A percentile compares a stretch with the other conserved stretches of the same genome.
These are phyloP conservation scores for Noctua fimbriata DNA, from an alignment of 2,888 invertebrate species.

Conservation along the genomic window DNA sequence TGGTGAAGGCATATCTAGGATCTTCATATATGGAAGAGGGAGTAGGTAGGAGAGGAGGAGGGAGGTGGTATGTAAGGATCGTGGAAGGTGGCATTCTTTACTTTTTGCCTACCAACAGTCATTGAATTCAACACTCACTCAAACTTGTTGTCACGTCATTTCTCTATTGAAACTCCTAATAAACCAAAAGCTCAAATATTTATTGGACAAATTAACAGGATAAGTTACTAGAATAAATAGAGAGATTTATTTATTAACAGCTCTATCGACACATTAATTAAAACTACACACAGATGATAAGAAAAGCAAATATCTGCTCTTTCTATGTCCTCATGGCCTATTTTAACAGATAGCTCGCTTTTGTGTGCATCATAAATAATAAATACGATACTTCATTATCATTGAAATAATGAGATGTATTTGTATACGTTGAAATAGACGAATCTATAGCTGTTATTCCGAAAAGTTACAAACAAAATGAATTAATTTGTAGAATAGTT, in stretches of 20 bases:
- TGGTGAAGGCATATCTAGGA: neutral
- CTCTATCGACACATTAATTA: neutral
- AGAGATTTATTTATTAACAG: neutral
- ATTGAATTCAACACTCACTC: neutral
- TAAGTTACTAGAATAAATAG: neutral
- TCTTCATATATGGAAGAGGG: too few species aligned
- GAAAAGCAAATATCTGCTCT: conserved; percentile 14
- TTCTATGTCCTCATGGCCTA: conserved; percentile 49
- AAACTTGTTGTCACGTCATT: neutral
- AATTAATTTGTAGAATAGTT: neutral
- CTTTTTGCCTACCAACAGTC: neutral
- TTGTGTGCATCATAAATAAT: neutral
- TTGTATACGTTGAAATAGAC: neutral
- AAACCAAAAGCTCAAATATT: neutral
- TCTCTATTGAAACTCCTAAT: neutral
- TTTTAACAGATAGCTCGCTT: conserved; percentile 27
- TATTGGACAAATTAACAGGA: neutral
- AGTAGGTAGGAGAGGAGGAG: too few species aligned
- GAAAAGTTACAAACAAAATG: neutral
- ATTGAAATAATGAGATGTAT: neutral
- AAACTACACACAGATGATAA: conserved; percentile 21
- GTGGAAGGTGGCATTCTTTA: neutral
- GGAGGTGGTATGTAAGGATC: neutral
- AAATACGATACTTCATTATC: conserved; percentile 5
- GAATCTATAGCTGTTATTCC: neutral